Evolutionary conservation across 2,888 invertebrate species (phyloP), one percentile per base, ranked within the genome.

Genomic region (Lasioglossum marginatum): DNA sequence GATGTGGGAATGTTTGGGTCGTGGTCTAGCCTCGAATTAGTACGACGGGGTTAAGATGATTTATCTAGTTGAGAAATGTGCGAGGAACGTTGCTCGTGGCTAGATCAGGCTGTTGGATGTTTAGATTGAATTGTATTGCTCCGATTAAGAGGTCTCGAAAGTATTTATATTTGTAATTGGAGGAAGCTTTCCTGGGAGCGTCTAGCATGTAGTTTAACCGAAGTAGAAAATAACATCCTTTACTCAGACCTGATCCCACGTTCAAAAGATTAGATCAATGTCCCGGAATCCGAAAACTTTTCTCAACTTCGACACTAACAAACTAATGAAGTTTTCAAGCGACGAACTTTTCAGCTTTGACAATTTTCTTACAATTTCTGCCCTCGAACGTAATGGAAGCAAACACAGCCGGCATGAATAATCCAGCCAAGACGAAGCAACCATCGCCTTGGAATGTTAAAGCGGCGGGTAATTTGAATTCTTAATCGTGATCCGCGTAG

Each of bases 371-470:
- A 1, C 6, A 8, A 19, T 19, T 31, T 31, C 63, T 63, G 31
- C 16, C 63, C 31, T 31, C 16, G 63, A 37, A 6, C 12, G 37
- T n/a, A 40, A 40, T 40, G 14, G 70, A 70, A 70, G 70, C 57
- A 57, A 74, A 40, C 74, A 52, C 34, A 8, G 23, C 37, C 31
- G 63, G 63, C 74, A 8, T 45, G 57, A 74, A 57, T 57, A 45
- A 52, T 34, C 12, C 72, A 27, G 81, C 73, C 73, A 52, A 45
- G 73, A 63, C 60, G 57, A 57, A 43, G 34, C 60, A 63, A 43
- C 74, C 73, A 48, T n/a, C 66, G 57, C 43, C 81, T 75, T 43
- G 70, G 70, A 79, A 83, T 87, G 72, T 76, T 77, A 83, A 87
- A 83, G 68, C 52, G 81, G 68, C 27, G 63, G 70, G 77, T 73